phyloP scores from a whole-genome alignment of 1,140 invertebrate species.

The Drosophila funebris region DNA sequence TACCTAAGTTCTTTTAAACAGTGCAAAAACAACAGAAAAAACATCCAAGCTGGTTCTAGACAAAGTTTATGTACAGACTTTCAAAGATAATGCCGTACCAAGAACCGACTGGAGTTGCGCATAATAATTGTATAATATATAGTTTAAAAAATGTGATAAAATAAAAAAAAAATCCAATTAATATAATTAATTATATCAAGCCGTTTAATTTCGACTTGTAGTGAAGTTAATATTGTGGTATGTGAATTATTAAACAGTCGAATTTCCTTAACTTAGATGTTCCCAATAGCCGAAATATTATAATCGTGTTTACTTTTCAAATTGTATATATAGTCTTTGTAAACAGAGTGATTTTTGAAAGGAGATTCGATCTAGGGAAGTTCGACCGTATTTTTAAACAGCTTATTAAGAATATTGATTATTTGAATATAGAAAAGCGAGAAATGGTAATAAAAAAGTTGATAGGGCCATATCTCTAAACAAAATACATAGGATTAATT shows the following conservation, averaged over 20 bases:
- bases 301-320: no score
- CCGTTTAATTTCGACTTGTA: not conserved
- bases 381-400: not conserved
- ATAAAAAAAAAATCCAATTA: constrained; percentile 31
- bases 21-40: not conserved
- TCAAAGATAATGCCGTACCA: constrained; percentile 10
- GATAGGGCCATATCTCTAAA: constrained; percentile 44
- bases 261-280: not conserved
- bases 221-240: not conserved
- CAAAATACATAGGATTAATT: constrained; percentile 79
- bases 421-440: not conserved
- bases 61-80: constrained; percentile 15
- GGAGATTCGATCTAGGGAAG: not conserved
- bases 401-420: no score
- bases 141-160: constrained; percentile 68
- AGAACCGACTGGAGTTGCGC: constrained; percentile 11
- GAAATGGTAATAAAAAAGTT: not conserved
- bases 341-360: no score
- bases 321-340: no score
- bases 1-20: constrained; percentile 3
- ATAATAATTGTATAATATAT: constrained; percentile 46
- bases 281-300: no score
- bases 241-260: not conserved
- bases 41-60: constrained; percentile 4
- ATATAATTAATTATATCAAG: constrained; percentile 5